Evolutionary conservation across 2,888 invertebrate species (phyloP), one percentile per base, ranked within the genome.

Genomic region (Galerucella calmariensis): DNA sequence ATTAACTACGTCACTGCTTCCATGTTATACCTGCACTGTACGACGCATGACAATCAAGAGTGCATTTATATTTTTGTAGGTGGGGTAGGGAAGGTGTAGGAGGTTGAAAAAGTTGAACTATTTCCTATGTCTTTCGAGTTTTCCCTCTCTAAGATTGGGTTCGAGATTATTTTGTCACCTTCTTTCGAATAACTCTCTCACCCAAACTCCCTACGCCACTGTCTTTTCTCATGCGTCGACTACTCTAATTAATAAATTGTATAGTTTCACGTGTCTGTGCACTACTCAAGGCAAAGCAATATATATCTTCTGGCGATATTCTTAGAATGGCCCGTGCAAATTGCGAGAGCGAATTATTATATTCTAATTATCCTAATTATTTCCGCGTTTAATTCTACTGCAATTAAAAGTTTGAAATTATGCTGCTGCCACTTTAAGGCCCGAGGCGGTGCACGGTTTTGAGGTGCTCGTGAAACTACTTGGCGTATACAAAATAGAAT

Each of bases 321-420:
- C 69, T 68, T 61, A 51, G 56, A 66, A 73, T 72, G 63, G 63
- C 46, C 27, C 20, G 53, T 61, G 69, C 65, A 74, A 75, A 74
- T 70, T 74, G 71, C 75, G 63, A 74, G 62, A 75, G 73, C 77
- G 67, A 67, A 69, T 77, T 76, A 76, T 76, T 76, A 75, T 75
- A 71, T 72, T 76, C 72, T 78, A 78, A 78, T 78, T 69, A 76
- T 73, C 69, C 74, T 78, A 76, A 78, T 78, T 78, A 78, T 78
- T 76, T 73, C 78, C 75, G 76, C 71, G 63, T 68, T 71, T 69
- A 75, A 69, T 73, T 75, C 63, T 59, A 66, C 61, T 72, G 67
- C 76, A 73, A 76, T 78, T 78, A 76, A 76, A 78, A 73, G 58
- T 76, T 73, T 75, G 69, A 69, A 66, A 72, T 68, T 72, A 24